A percentile compares a stretch with the other conserved stretches of the same genome.
Conservation (phyloP, 1,140 invertebrate species). For the Trichonephila clavipes region DNA sequence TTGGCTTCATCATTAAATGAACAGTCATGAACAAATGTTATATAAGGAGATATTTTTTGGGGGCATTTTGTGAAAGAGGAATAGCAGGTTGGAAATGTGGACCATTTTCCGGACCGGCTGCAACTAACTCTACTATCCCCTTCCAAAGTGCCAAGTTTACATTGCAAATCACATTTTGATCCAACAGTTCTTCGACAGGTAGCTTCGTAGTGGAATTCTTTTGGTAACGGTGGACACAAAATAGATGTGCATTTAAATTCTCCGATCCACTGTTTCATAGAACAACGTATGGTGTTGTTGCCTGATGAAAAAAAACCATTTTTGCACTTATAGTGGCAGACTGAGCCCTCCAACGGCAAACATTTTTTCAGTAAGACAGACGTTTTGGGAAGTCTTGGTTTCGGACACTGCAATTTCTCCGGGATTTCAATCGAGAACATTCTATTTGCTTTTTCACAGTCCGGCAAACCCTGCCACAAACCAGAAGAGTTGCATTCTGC, state of each 20-base stretch:
- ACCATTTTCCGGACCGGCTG: not conserved
- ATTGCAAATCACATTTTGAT: not conserved
- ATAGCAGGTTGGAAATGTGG: not conserved
- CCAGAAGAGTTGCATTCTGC: not conserved
- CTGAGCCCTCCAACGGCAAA: not conserved
- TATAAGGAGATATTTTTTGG: not conserved
- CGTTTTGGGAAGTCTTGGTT: not conserved
- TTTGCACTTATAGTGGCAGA: conserved; percentile 6
- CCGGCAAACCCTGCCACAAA: not conserved
- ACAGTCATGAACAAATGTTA: not conserved
- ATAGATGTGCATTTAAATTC: not conserved
- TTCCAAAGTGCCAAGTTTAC: not conserved
- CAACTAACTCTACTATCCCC: not conserved
- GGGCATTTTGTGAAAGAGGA: not conserved
- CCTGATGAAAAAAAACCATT: not conserved
- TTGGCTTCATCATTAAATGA: not conserved
- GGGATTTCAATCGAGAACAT: not conserved
- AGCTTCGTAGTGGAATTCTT: not conserved
- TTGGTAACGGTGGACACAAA: not conserved
- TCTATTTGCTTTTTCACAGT: not conserved
- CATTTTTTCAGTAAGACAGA: not conserved
- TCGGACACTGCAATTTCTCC: not conserved
- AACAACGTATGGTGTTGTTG: not conserved
- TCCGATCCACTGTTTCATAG: not conserved
- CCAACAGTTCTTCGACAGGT: not conserved